Evolutionary conservation across 2,797 vertebrate genomes (phyloP), one percentile per base, ranked within the genome.

Genomic region (Tenualosa thibaudeaui): DNA sequence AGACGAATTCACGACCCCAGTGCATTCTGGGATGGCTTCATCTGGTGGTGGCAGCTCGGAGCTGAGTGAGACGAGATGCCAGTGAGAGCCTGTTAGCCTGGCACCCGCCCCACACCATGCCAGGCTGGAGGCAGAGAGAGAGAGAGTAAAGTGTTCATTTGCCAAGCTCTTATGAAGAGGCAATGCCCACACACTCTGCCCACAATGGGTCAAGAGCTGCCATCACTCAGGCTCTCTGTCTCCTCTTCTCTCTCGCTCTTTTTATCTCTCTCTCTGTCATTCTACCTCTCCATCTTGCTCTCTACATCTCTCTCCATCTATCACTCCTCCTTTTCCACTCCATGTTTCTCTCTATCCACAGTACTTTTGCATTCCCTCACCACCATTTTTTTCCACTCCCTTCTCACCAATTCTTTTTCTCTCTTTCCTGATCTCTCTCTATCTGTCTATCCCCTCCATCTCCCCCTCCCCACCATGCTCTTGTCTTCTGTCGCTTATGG

Each of bases 171-270:
- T 71, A 5, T 71, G 65, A 71, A 71, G 71, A 46, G 86, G 81
- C 81, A 51, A 88, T 78, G 85, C 89, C 89, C 83, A 90, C 88
- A 89, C 88, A 89, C 81, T 51, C 86, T 89, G 85, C 84, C 87
- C 86, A 88, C 85, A 65, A 87, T 50, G 6, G 87, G 82, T 89
- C 87, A 87, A 87, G 85, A 85, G 88, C 86, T 85, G 82, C 71
- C 84, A 86, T 85, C 85, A 62, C 85, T 58, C 71, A 78, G 71
- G 82, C 78, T 78, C 86, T 85, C 82, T 81, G 84, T 84, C 88
- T 87, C 85, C 85, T 81, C 85, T 50, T 84, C 60, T 71, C 86
- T 85, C 75, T 82, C 85, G 82, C 88, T 87, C 84, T 10, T 56
- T 85, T 85, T 84, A 54, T 24, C 81, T 13, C 82, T 82, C 84